Base-by-base conservation (phyloP, 2,888 invertebrate genomes). In the Drosophila siamana region DNA sequence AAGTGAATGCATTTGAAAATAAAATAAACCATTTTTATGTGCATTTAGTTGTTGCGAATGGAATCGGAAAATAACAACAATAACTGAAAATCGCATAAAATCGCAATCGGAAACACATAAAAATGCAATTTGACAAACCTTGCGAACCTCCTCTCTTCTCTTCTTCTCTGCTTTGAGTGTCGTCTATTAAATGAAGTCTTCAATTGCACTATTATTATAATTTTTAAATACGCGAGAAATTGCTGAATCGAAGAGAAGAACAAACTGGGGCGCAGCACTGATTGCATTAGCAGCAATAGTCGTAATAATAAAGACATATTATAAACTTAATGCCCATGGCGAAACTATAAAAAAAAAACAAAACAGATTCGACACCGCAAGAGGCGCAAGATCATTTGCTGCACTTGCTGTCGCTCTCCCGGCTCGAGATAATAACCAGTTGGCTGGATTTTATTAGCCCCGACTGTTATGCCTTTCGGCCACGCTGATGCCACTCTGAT, bases 401-500 rank as follows among this genome's bases (percentile, higher is more conserved):
- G 11, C 30, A 30, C 1, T 26, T 26, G 6, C 30, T n/a, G n/a
- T 33, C 11, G 1, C 4, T 19, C 41, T 41, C 13, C 15, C 3
- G 30, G 16, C 6, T 11, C 28, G n/a, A 52, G 41, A 38, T 50
- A 60, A 47, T 62, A 46, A 38, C 28, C 55, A 30, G 61, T 55
- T 61, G 46, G 28, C 5, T 19, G n/a, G 38, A 15, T 13, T 13
- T 26, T 30, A 13, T 38, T 38, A 38, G 36, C 13, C 36, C 0
- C 13, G 15, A 9, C 22, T 54, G 28, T 30, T 24, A 15, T 60
- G 59, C 60, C 60, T 52, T 54, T 65, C 52, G 48, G 62, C 60
- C 69, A 67, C 51, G 56, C 63, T 66, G 54, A 50, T 55, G 55
- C 33, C 59, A 24, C 40, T 51, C 55, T 55, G 60, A 52, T 69